phyloP scores from a whole-genome alignment of 2,113 vertebrate genomes.

The Gopherus evgoodei region DNA sequence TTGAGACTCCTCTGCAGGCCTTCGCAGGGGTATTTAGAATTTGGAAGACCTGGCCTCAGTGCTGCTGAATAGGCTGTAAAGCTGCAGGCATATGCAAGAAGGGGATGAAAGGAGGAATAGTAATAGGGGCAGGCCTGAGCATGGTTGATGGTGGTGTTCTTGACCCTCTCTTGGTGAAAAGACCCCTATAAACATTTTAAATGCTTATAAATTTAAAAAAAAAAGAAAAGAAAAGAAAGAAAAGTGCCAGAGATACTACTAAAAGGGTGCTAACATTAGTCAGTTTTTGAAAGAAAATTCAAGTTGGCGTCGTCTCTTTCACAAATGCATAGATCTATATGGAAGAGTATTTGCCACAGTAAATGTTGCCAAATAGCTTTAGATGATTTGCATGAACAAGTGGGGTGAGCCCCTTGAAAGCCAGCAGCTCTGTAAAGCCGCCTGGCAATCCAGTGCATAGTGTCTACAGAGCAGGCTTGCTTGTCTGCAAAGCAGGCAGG shows the following conservation, averaged over 20 bases:
- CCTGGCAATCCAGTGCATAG: neutral
- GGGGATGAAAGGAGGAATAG: neutral
- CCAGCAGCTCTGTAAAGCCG: neutral
- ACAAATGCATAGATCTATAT: neutral
- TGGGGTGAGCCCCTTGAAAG: neutral
- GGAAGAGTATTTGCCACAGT: neutral
- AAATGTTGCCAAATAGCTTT: neutral
- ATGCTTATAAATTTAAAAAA: neutral
- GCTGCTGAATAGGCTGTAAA: neutral
- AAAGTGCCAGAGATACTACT: neutral
- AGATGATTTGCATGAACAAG: neutral
- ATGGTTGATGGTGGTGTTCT: neutral
- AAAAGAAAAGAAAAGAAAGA: neutral
- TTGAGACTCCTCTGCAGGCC: neutral
- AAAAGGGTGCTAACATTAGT: neutral
- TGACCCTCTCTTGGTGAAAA: neutral
- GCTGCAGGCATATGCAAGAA: rapidly evolving
- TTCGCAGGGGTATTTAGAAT: neutral
- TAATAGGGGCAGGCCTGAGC: neutral
- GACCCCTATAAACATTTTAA: neutral
- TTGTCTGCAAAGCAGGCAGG: neutral
- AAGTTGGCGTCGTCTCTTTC: neutral
- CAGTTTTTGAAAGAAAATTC: neutral
- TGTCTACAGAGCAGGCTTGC: neutral
- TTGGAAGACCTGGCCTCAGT: neutral